Conservation (phyloP, 1,140 invertebrate species). For the Camponotus floridanus region DNA sequence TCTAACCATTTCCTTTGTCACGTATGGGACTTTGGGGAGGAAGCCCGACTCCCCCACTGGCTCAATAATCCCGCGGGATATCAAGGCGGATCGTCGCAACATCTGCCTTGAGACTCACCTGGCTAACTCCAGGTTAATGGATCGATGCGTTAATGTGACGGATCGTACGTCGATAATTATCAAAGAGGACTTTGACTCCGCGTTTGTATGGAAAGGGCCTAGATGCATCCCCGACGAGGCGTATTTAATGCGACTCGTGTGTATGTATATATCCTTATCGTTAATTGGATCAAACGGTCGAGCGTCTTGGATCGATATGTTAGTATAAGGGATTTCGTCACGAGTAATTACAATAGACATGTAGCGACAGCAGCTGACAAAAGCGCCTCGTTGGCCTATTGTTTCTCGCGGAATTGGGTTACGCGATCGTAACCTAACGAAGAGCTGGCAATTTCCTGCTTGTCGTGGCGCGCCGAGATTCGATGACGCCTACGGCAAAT, state of each 20-base stretch:
- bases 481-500: slow-evolving; percentile 69
- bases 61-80: slow-evolving; percentile 48
- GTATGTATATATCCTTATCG: slow-evolving; percentile 34
- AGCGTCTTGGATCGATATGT: slow-evolving; percentile 66
- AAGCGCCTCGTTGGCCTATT: slow-evolving; percentile 62
- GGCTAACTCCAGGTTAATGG: slow-evolving; percentile 65
- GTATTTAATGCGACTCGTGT: too few species aligned
- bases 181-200: slow-evolving; percentile 64
- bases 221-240: too few species aligned
- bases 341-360: slow-evolving; percentile 70
- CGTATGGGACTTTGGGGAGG: not conserved
- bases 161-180: slow-evolving; percentile 66
- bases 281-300: slow-evolving; percentile 73
- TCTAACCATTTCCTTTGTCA: not conserved
- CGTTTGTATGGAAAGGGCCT: slow-evolving; percentile 17
- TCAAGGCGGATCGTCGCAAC: slow-evolving; percentile 48
- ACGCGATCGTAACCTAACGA: slow-evolving; percentile 66
- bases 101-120: slow-evolving; percentile 55
- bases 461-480: slow-evolving; percentile 57
- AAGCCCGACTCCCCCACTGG: not conserved
- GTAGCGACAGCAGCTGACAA: slow-evolving; percentile 46
- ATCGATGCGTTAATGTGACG: slow-evolving; percentile 68
- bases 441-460: slow-evolving; percentile 69
- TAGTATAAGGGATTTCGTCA: slow-evolving; percentile 65
- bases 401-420: slow-evolving; percentile 69